Evolutionary conservation across 2,113 vertebrate genomes (phyloP).

Genomic region (Galemys pyrenaicus): DNA sequence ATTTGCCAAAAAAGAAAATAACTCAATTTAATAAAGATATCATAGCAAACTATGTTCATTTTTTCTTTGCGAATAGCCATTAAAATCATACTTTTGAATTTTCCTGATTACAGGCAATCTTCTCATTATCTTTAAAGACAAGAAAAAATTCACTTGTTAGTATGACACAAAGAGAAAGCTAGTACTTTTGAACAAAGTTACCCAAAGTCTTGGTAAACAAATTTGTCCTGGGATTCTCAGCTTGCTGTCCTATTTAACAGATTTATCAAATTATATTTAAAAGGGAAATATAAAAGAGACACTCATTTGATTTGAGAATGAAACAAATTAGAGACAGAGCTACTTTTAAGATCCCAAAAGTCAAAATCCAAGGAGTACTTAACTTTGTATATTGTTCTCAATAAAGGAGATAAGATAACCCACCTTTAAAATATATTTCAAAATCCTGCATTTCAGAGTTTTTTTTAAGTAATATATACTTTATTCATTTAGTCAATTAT

Average conservation of each 20-base stretch:
- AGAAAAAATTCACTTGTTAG: neutral
- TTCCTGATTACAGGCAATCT: neutral
- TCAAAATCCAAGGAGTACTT: neutral
- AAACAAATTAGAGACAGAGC: neutral
- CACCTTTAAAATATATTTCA: neutral
- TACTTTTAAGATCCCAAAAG: constrained; percentile 14
- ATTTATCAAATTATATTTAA: neutral
- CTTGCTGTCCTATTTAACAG: neutral
- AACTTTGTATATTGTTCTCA: neutral
- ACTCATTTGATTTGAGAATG: neutral
- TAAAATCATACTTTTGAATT: neutral
- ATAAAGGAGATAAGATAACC: neutral
- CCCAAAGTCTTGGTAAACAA: neutral
- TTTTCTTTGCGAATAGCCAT: neutral
- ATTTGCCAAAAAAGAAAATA: neutral
- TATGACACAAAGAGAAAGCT: neutral
- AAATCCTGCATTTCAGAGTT: neutral
- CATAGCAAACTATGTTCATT: neutral
- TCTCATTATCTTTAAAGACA: neutral
- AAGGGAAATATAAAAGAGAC: neutral
- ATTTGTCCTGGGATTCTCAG: neutral
- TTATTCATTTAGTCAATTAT: neutral
- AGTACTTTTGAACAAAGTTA: neutral
- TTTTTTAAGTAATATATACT: neutral
- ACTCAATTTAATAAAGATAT: neutral